Evolutionary conservation across 2,113 vertebrate species (phyloP), one percentile per base, ranked within the genome.

Genomic region (Syngnathus floridae): DNA sequence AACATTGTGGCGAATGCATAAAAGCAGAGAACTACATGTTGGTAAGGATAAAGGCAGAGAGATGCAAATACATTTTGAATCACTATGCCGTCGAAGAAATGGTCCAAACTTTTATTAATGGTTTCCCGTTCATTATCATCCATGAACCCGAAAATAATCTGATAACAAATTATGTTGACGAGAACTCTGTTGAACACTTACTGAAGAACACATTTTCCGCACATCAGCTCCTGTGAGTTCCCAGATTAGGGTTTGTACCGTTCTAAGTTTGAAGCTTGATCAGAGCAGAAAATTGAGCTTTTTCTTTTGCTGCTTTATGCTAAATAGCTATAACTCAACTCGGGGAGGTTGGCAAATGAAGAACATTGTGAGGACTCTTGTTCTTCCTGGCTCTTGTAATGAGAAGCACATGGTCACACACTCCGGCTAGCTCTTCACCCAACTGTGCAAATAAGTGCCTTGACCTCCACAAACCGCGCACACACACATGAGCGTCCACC

Each of bases 401-500:
- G 77, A 80, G 79, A 87, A 87, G 71, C 87, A 90, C 74, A 84
- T 87, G 85, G 72, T 67, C 1, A 51, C 9, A 35, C 74, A 84
- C 72, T 82, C 70, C 72, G 71, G 76, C 76, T 77, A 79, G 72
- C 73, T 60, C 82, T 86, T 83, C 83, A 72, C 72, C 74, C 74
- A 79, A 81, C 76, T 81, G 80, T 75, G 82, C 76, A 85, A 88
- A 87, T 83, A 88, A 86, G 74, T 83, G 62, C 45, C 79, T 67
- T 74, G 74, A 78, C 81, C 76, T 70, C 81, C 66, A 66, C 73
- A 82, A 69, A 85, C 85, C 69, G 55, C 68, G 55, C 66, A 76
- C 72, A 83, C 80, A 83, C 83, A 79, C 82, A 74, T 62, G 58
- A 63, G 1, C 16, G 5, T 16, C 49, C 41, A 75, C 38, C 59